Evolutionary conservation across 2,113 vertebrate species (phyloP).

Genomic region (Sinocyclocheilus grahami): DNA sequence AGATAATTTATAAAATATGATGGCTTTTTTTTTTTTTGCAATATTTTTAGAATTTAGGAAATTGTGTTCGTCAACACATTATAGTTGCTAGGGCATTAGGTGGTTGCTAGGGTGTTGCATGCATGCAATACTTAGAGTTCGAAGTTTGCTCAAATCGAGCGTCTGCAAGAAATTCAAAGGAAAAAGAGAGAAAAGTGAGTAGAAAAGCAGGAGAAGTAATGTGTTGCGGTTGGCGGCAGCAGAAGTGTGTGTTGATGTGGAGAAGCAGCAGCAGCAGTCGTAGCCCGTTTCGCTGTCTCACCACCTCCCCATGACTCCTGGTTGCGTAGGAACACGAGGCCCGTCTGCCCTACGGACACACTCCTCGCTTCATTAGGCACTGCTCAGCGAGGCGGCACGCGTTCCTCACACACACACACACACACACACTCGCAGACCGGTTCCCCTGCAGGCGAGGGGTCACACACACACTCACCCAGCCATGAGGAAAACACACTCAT

Average conservation of each 20-base stretch:
- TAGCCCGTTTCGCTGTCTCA: slow-evolving; percentile 41
- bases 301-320: slow-evolving; percentile 40
- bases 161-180: neutral
- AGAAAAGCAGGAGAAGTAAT: neutral
- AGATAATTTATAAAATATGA: neutral
- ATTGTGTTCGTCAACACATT: neutral
- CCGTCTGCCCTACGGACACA: slow-evolving; percentile 74
- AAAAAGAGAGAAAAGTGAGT: neutral
- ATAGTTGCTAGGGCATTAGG: neutral
- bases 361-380: slow-evolving; percentile 76
- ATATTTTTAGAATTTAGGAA: neutral
- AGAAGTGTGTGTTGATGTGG: neutral
- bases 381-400: slow-evolving; percentile 73
- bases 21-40: neutral
- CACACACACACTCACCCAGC: slow-evolving; percentile 47
- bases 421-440: slow-evolving; percentile 53
- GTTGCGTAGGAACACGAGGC: slow-evolving; percentile 66
- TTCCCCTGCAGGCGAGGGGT: slow-evolving; percentile 68
- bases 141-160: neutral
- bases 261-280: slow-evolving; percentile 67
- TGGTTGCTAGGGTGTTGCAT: neutral
- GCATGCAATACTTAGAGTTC: neutral
- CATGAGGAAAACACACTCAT: neutral
- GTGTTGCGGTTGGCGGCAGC: neutral
- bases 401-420: slow-evolving; percentile 67